Evolutionary conservation across 2,888 invertebrate genomes (phyloP).

Genomic region (Mactromeris polynyma): DNA sequence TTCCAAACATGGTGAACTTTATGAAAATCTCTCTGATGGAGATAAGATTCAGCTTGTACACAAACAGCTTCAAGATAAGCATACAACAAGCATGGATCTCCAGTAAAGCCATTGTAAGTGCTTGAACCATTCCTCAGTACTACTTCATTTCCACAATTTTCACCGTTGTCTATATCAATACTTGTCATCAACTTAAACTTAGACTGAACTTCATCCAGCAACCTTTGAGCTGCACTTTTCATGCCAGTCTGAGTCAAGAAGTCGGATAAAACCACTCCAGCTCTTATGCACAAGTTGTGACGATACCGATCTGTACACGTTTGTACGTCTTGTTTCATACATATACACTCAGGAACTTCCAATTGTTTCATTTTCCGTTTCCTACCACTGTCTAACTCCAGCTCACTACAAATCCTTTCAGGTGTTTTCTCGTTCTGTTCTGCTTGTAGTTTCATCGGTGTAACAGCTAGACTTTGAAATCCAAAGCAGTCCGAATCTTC

Average conservation of each 20-base stretch:
- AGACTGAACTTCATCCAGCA: slow-evolving; percentile 41
- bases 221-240: slow-evolving; percentile 26
- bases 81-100: slow-evolving; percentile 58
- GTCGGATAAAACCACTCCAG: slow-evolving; percentile 60
- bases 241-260: slow-evolving; percentile 54
- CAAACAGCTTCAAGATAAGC: slow-evolving; percentile 59
- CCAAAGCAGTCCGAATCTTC: slow-evolving; percentile 56
- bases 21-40: slow-evolving; percentile 56
- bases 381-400: slow-evolving; percentile 48
- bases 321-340: slow-evolving; percentile 28
- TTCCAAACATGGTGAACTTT: slow-evolving; percentile 58
- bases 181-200: slow-evolving; percentile 26
- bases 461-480: slow-evolving; percentile 46
- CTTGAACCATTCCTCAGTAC: neutral
- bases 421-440: slow-evolving; percentile 35
- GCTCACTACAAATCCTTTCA: slow-evolving; percentile 39
- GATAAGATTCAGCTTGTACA: slow-evolving; percentile 52
- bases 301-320: slow-evolving; percentile 34
- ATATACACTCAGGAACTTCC: slow-evolving; percentile 53
- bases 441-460: slow-evolving; percentile 4
- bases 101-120: neutral
- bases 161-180: neutral
- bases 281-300: slow-evolving; percentile 59
- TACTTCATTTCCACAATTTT: neutral
- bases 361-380: slow-evolving; percentile 50